Evolutionary conservation across 2,797 vertebrate species (phyloP).

Genomic region (Betta splendens): DNA sequence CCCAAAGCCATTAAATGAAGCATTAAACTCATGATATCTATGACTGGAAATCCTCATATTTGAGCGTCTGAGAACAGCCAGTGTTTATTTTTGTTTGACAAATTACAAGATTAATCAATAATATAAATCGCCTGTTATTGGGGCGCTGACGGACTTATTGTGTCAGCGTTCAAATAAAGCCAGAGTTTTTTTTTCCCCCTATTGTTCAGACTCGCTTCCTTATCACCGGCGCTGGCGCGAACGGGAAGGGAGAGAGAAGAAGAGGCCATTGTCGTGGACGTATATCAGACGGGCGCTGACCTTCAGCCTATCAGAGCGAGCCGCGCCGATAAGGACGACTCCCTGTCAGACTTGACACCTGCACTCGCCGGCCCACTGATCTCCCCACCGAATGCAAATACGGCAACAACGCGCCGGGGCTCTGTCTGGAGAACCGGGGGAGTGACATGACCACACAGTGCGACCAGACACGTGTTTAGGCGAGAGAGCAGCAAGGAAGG

Average conservation of each 20-base stretch:
- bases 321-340: slow-evolving; percentile 55
- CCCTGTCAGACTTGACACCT: slow-evolving; percentile 80
- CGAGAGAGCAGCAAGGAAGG: slow-evolving; percentile 7
- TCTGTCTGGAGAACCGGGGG: slow-evolving; percentile 47
- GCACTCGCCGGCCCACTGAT: slow-evolving; percentile 81
- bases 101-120: not conserved
- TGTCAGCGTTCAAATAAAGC: not conserved
- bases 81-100: not conserved
- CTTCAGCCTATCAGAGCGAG: slow-evolving; percentile 62
- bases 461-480: slow-evolving; percentile 42
- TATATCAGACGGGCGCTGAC: slow-evolving; percentile 37
- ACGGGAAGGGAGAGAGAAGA: slow-evolving; percentile 45
- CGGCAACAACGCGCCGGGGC: slow-evolving; percentile 35
- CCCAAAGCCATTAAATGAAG: not conserved
- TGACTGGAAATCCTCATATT: not conserved
- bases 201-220: slow-evolving; percentile 9
- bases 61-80: not conserved
- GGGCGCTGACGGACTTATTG: not conserved
- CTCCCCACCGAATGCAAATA: slow-evolving; percentile 42
- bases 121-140: slow-evolving; percentile 3
- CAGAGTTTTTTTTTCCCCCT: slow-evolving; percentile 1
- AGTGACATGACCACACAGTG: slow-evolving; percentile 60
- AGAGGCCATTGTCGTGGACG: slow-evolving; percentile 43
- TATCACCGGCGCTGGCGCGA: slow-evolving; percentile 28
- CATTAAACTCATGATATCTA: not conserved